Base-by-base conservation (phyloP, 2,888 invertebrate species). In the Drepana falcataria region DNA sequence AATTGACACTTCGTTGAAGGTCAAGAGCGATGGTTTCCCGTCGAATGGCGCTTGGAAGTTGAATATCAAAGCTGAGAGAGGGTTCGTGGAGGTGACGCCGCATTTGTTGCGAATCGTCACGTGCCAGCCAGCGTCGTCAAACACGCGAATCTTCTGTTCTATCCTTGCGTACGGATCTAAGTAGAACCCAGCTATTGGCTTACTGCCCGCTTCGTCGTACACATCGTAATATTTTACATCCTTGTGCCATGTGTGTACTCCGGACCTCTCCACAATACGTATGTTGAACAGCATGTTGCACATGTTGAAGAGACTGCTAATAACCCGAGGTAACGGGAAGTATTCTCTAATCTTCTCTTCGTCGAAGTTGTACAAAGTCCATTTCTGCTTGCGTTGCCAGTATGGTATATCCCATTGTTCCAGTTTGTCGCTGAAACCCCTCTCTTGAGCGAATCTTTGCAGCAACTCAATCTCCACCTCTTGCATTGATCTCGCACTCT, bases 341-440 rank as follows among this genome's bases (percentile, higher is more conserved):
- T 95, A 98, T 74, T 96, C 94, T 35, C 94, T 91, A 7, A 96
- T 89, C 65, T 93, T 89, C 59, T 94, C 93, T 64, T 96, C 95
- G 69, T 95, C 93, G 63, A 94, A 93, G 54, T 93, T 92, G 71
- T 93, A 95, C 6, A 95, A 75, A 0, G 93, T 86, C 71, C 92
- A 91, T 63, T 93, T 92, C 64, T 97, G 96, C 77, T 95, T 95
- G 64, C 96, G 92, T 68, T 94, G 93, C 96, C 97, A 99, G 77
- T 95, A 99, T 1, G 95, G 93, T 49, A 98, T 91, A 83, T 99
- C 99, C 94, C 96, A 98, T 51, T 94, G 88, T 66, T 96, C 94
- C 35, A 98, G 79, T 53, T 92, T 88, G 4, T 92, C 92, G 48
- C 93, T 88, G 69, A 96, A 96, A 0, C 97, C 97, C 71, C 94